Base-by-base conservation (phyloP, 37 sponge, comb jelly and placozoan genomes). In the Cliona cf. orientalis region DNA sequence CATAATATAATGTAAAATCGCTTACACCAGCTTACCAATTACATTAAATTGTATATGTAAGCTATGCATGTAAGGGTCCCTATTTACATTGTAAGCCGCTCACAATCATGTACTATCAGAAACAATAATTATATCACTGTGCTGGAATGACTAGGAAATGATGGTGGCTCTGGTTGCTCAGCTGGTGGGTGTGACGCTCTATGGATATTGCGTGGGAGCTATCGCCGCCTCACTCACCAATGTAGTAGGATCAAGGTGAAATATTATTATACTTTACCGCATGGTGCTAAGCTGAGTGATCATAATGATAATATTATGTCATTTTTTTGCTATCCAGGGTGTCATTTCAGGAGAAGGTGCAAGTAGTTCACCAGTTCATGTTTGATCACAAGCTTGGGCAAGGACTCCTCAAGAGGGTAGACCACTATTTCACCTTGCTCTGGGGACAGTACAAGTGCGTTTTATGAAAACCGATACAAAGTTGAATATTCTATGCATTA, bases 331-430 rank as follows among this genome's bases (percentile, higher is more conserved):
- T 28, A 45, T 71, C 1, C 37, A 93, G 90, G 69, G 86, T 93
- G 23, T 71, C 82, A 40, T 93, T 89, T 71, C 81, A 74, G 76
- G 90, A 86, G 83, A 89, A 82, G 58, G 74, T 93, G 74, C 72
- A 85, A n/a, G 90, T 67, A 63, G 84, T 93, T 0, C 77, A 93
- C 44, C 66, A 93, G 74, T 93, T 89, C 44, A 86, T 93, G 86
- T 75, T 35, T 26, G 63, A 86, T 22, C 75, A 93, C 69, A 86
- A 82, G 21, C 41, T 88, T 41, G 76, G 72, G 38, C 82, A 45
- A 40, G 83, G 87, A 3, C 79, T 89, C 29, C 44, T 82, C 37
- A 45, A 79, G 23, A 76, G 94, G 42, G 86, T 93, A 0, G 75
- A 93, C 53, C 71, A 74, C 74, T 89, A 89, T 42, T 93, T 86